These are phyloP conservation scores for Struthidea cinerea DNA, from an alignment of 2,113 vertebrate genomes.

Conservation along the genomic window DNA sequence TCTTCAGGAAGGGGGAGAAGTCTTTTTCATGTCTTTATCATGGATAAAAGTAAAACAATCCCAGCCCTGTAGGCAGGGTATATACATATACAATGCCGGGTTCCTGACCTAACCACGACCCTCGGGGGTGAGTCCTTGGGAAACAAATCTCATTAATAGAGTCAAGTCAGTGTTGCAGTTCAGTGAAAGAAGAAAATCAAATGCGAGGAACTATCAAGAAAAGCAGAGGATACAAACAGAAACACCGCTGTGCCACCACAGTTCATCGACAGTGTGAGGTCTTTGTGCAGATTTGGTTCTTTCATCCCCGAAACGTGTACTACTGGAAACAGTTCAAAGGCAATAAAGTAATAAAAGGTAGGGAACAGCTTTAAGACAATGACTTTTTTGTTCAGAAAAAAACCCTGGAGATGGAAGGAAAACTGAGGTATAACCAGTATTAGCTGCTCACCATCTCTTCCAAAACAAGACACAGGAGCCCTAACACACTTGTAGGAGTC, in stretches of 20 bases:
- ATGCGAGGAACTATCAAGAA: neutral
- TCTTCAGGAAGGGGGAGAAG: neutral
- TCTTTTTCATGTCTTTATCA: neutral
- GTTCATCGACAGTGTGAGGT: neutral
- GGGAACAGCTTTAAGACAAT: neutral
- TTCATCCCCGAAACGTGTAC: neutral
- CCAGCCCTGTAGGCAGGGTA: neutral
- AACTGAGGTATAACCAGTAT: neutral
- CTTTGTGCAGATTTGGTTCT: neutral
- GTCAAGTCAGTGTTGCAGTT: neutral
- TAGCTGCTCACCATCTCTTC: neutral
- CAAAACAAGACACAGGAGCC: neutral
- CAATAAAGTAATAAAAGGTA: neutral
- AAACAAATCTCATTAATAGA: neutral
- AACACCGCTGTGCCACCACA: neutral
- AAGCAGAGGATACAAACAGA: neutral
- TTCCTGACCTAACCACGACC: neutral
- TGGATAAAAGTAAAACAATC: neutral
- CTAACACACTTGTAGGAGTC: neutral
- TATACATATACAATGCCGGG: fast-evolving
- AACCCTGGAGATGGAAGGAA: neutral
- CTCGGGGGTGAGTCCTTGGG: neutral
- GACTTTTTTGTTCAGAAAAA: neutral
- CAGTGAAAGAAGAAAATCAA: neutral
- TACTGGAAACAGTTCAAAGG: neutral